phyloP scores from a whole-genome alignment of 2,113 vertebrate species.

The Trogon surrucura region DNA sequence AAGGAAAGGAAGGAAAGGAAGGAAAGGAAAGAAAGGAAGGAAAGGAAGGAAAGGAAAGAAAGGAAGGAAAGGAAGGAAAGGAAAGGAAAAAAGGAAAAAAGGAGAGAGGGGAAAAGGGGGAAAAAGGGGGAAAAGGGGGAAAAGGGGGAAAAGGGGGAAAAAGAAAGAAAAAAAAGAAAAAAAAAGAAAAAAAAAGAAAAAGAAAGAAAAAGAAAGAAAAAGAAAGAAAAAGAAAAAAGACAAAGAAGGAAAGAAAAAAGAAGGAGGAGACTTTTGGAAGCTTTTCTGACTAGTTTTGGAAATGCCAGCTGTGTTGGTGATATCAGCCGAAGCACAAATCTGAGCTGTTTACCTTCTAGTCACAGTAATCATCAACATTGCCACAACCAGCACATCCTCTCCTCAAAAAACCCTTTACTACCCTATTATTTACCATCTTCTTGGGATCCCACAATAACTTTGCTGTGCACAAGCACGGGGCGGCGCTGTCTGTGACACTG shows the following conservation, averaged over 20 bases:
- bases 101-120: no score
- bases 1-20: no score
- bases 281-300: background rate
- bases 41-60: no score
- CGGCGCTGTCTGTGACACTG: background rate
- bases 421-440: background rate
- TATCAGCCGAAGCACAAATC: background rate
- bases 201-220: no score
- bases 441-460: background rate
- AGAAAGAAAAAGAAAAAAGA: no score
- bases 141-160: no score
- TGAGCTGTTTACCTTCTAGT: background rate
- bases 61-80: no score
- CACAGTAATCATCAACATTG: background rate
- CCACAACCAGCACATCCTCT: background rate
- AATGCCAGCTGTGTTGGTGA: background rate
- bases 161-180: no score
- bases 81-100: no score
- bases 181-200: no score
- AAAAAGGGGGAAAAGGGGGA: no score
- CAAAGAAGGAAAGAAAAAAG: background rate
- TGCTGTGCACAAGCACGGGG: background rate
- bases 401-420: background rate
- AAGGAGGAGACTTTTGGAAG: background rate
- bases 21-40: no score